phyloP scores from a whole-genome alignment of 2,113 vertebrate genomes.

The Ceyx melanurus region DNA sequence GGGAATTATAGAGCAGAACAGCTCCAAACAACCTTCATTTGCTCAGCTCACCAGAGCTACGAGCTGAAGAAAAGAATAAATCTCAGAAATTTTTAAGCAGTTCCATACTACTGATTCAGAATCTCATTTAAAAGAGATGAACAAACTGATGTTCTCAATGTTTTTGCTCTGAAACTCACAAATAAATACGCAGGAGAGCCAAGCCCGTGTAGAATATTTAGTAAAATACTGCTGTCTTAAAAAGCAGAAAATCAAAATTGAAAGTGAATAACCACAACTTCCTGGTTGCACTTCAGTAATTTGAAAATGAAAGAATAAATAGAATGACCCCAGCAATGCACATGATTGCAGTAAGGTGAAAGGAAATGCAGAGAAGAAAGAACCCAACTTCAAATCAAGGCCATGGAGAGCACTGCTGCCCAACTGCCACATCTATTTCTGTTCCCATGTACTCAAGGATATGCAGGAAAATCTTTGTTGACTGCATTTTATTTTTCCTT shows the following conservation, averaged over 20 bases:
- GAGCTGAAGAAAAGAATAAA: neutral
- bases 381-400: neutral
- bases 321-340: neutral
- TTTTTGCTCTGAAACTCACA: neutral
- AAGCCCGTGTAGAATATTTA: neutral
- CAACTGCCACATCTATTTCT: neutral
- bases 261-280: neutral
- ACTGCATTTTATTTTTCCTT: neutral
- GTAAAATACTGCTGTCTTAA: neutral
- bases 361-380: neutral
- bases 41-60: neutral
- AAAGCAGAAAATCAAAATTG: neutral
- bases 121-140: neutral
- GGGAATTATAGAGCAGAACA: neutral
- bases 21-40: neutral
- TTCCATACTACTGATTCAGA: neutral
- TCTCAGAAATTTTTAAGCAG: neutral
- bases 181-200: neutral
- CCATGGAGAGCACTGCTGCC: rapidly evolving
- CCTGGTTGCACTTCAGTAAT: neutral
- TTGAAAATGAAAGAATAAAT: neutral
- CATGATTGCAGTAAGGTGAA: neutral
- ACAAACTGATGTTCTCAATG: neutral
- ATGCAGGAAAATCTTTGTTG: neutral
- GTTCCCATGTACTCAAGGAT: neutral